These are phyloP conservation scores for Astropecten irregularis DNA, from an alignment of 53 echinoderm and acorn worm genomes.

Conservation along the genomic window DNA sequence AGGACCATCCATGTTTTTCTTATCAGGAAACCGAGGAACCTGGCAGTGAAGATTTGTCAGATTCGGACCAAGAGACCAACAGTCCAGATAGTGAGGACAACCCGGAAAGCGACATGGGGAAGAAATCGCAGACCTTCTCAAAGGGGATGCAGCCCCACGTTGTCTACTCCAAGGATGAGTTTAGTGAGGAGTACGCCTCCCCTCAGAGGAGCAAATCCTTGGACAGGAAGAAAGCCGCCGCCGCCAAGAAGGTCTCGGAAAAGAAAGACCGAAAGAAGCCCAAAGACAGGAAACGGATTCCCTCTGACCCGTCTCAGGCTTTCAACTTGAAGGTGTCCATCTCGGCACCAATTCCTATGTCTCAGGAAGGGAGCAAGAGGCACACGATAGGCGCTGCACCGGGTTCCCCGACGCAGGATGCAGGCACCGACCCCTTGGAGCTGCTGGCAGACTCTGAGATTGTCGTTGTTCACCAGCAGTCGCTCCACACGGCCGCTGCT, in stretches of 20 bases:
- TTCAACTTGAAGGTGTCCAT: not conserved
- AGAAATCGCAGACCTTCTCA: constrained; percentile 33
- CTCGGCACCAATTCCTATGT: not conserved
- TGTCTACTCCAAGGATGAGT: constrained; percentile 69
- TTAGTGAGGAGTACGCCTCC: constrained; percentile 59
- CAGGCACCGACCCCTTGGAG: constrained; percentile 24
- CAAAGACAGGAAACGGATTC: constrained; percentile 32
- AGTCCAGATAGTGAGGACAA: not conserved
- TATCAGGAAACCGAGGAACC: not conserved
- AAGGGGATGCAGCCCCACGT: constrained; percentile 43
- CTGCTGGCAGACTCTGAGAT: constrained; percentile 6
- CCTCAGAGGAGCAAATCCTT: constrained; percentile 27
- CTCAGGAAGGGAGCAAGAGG: constrained; percentile 22
- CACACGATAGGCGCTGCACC: constrained; percentile 35
- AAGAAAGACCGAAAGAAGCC: constrained; percentile 16
- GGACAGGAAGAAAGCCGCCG: constrained; percentile 37
- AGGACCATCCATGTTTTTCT: no score
- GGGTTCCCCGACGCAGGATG: constrained; percentile 14
- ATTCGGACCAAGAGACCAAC: not conserved
- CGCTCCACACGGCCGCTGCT: not conserved
- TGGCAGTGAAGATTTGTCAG: not conserved
- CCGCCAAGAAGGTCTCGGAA: not conserved
- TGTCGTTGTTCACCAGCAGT: not conserved
- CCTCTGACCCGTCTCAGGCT: constrained; percentile 20
- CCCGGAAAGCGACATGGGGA: constrained; percentile 11